A percentile compares a stretch with the other conserved stretches of the same genome.
phyloP scores from a whole-genome alignment of 1,140 invertebrate species.

The Drosophila busckii region DNA sequence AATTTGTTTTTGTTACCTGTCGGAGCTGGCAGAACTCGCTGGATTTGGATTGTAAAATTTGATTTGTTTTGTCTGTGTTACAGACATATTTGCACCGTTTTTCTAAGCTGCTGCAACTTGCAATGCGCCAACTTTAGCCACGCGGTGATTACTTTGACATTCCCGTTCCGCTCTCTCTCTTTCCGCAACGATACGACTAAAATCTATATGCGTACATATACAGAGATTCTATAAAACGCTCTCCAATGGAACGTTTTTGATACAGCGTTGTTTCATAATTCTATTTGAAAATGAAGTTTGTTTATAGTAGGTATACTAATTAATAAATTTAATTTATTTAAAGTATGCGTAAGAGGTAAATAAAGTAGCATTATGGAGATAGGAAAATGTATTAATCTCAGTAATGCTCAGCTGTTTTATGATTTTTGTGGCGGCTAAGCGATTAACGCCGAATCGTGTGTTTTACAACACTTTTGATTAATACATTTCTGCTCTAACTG shows the following conservation, averaged over 20 bases:
- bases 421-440: neutral
- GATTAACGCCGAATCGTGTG: neutral
- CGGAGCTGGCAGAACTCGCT: slow-evolving; percentile 90
- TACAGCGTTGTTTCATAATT: neutral
- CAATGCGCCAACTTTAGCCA: slow-evolving; percentile 40
- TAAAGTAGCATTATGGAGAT: slow-evolving; percentile 1
- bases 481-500: too few species aligned
- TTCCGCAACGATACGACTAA: slow-evolving; percentile 5
- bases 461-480: slow-evolving; percentile 16
- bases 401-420: slow-evolving; percentile 11
- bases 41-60: slow-evolving; percentile 85
- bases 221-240: slow-evolving; percentile 15
- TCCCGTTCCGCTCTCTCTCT: slow-evolving; percentile 35
- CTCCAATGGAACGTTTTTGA: slow-evolving; percentile 8
- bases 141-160: slow-evolving; percentile 60
- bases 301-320: too few species aligned
- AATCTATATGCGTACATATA: slow-evolving; percentile 20
- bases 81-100: slow-evolving; percentile 50
- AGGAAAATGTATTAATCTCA: neutral
- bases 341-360: too few species aligned
- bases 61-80: slow-evolving; percentile 69
- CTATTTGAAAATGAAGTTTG: too few species aligned
- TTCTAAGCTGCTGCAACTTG: slow-evolving; percentile 41
- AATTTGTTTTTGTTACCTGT: slow-evolving; percentile 82
- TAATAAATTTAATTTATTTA: too few species aligned